These are phyloP conservation scores for Scopus umbretta DNA, from an alignment of 2,113 vertebrate species.

Conservation along the genomic window DNA sequence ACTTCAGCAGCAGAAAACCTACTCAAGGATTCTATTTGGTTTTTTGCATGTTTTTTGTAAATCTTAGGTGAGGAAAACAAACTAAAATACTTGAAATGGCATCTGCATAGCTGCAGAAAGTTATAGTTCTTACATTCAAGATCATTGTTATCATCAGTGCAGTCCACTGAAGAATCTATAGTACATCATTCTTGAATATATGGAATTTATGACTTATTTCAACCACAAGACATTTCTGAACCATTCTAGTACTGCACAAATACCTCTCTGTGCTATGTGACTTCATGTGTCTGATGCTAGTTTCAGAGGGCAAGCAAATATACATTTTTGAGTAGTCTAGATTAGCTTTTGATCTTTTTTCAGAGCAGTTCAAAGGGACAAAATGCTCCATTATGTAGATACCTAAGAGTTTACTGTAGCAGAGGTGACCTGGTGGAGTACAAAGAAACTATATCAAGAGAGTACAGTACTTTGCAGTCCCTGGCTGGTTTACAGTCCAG, in stretches of 20 bases:
- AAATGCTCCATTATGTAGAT: neutral
- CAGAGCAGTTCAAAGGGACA: neutral
- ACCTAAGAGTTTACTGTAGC: neutral
- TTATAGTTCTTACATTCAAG: neutral
- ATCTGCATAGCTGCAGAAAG: neutral
- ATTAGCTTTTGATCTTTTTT: neutral
- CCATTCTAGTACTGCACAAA: neutral
- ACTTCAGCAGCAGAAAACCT: neutral
- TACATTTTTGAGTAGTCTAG: neutral
- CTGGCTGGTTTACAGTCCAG: neutral
- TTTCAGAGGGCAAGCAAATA: neutral
- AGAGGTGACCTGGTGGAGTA: neutral
- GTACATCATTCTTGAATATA: neutral
- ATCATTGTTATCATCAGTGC: neutral
- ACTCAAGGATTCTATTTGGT: neutral
- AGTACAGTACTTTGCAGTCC: neutral
- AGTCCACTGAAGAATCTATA: neutral
- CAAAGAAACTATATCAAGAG: neutral
- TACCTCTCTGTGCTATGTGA: neutral
- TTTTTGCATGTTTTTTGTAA: neutral
- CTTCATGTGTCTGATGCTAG: neutral
- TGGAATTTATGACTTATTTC: neutral
- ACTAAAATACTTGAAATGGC: neutral
- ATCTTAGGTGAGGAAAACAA: neutral
- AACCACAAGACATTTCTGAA: neutral